Evolutionary conservation across 2,888 invertebrate species (phyloP), one percentile per base, ranked within the genome.

Genomic region (Dolichopus griseipennis): DNA sequence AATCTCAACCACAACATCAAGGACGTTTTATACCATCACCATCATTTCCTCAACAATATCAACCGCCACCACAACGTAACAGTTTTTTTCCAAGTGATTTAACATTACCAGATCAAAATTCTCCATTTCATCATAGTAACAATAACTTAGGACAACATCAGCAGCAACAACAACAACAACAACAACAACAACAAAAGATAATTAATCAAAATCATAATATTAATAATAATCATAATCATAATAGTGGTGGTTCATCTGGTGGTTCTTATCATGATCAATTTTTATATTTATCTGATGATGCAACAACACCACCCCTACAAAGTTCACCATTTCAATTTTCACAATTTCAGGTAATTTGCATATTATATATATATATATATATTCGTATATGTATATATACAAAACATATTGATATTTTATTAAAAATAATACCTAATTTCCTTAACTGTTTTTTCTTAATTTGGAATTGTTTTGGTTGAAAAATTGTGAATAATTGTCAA

Each of bases 11-110:
- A 22, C 75, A 74, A 72, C 69, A 27, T 27, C 27, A 27, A 27
- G 77, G 76, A 70, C 79, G 81, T 41, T 81, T 81, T 74, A 79
- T 81, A 75, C 79, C 81, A 76, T 79, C 80, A 22, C 69, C 76
- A 67, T 79, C 76, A 65, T 73, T 71, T 70, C 72, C 69, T 67
- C 71, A 67, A 61, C 63, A 68, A 1, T 67, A 73, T 65, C 73
- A 70, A 67, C 72, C 72, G n/a, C n/a, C n/a, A 22, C 61, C 68
- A 64, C 61, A 61, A n/a, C 37, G 52, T 52, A 18, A 22, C 15
- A 27, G 5, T 63, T 63, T 63, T 20, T 27, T 27, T 63, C 63
- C 22, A 67, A 52, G 63, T 52, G 43, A 33, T 43, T 10, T 4
- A 18, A 18, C 63, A 22, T 43, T 43, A 64, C 52, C 43, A 67